Evolutionary conservation across 2,113 vertebrate genomes (phyloP), one percentile per base, ranked within the genome.

Genomic region (Salvelinus fontinalis): DNA sequence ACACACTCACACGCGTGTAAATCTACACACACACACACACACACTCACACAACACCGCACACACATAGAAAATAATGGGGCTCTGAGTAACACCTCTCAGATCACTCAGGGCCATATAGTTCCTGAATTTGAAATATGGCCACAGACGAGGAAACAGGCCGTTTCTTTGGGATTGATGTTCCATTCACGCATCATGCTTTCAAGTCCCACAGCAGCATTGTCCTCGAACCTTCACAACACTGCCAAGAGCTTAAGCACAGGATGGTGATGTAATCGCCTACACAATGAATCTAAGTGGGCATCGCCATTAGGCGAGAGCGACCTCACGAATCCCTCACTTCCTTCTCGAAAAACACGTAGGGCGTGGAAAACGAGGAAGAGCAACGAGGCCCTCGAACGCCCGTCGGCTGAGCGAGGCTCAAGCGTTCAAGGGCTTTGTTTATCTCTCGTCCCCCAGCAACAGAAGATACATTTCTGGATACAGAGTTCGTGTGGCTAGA

Each of bases 241-340:
- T 65, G 84, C 80, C 67, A 13, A 18, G 6, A 80, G 75, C 79
- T 76, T 74, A 78, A 82, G 76, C 69, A 80, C 73, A 77, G 71
- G 75, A 71, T n/a, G 70, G 51, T 4, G 68, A 78, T 76, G 67
- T 67, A 69, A 83, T 57, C 73, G 57, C 14, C 79, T 75, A 78
- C 75, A 84, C 70, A 73, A 75, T 69, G 67, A 81, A 68, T 68
- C 57, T 3, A 73, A 75, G 73, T 51, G 44, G 49, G 26, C 74
- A 3, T 49, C 16, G 44, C 48, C 18, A 18, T 68, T 29, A 68
- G 67, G 7, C 67, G 1, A 20, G 31, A 68, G 16, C 14, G 18
- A 9, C 66, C 27, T 20, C 16, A 29, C 31, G 27, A 29, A 68
- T 34, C n/a, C 6, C 66, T 39, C 16, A 34, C 66, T 68, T 39